Evolutionary conservation across 2,797 vertebrate species (phyloP), one percentile per base, ranked within the genome.

Genomic region (Helarctos malayanus): DNA sequence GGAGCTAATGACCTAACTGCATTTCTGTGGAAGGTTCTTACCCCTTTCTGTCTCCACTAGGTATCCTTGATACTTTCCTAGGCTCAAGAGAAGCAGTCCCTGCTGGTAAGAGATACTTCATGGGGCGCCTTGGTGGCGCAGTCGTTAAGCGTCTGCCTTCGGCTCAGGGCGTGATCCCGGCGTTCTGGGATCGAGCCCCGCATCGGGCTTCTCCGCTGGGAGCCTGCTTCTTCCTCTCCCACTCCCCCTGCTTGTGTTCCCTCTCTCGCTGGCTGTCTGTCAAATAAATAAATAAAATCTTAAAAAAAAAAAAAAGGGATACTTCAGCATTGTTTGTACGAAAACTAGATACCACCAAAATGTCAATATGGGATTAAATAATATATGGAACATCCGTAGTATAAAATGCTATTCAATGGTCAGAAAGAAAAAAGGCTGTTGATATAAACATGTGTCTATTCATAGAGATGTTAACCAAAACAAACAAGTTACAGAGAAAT

Each of bases 341-440:
- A 91, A 73, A 79, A 79, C 69, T 85, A 54, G 35, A 68, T 54
- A 84, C n/a, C 45, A 69, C n/a, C 68, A 73, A 75, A 79, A 84
- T 3, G 45, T 68, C 63, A 61, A 49, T 0, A 41, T 7, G 29
- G 47, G 14, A 32, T 41, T 59, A 73, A 49, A n/a, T 7, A 27
- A 69, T n/a, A 35, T 18, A 56, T 1, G 9, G 41, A 73, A 47
- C 21, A 89, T 29, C n/a, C 41, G 5, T 27, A 61, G 27, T 15
- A 82, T 19, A 47, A 88, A 63, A 71, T 21, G 76, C 23, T 69
- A 71, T 29, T 5, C 35, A 61, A 54, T 38, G 23, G 4, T 57
- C 56, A 75, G 45, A 76, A 88, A 78, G 57, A 76, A 41, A 75
- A 78, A 57, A 69, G 12, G 18, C 49, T 59, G 47, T 41, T 56